Evolutionary conservation across 2,797 vertebrate species (phyloP), one percentile per base, ranked within the genome.

Genomic region (Astyanax mexicanus): DNA sequence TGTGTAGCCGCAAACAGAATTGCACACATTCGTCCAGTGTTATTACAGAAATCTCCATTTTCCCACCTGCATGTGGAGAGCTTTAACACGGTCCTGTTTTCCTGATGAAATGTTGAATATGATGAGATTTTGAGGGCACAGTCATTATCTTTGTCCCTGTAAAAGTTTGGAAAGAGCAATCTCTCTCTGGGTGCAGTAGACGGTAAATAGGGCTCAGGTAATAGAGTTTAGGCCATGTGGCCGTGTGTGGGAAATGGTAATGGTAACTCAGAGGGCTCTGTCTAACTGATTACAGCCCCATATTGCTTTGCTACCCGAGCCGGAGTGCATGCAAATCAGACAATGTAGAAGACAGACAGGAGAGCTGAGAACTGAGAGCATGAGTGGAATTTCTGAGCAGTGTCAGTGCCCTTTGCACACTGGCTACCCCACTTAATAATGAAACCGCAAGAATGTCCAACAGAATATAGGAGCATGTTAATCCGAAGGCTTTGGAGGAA

Each of bases 191-290:
- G 19, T 51, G 42, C 54, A 70, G 57, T 62, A 67, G 60, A 78
- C 57, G 38, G 72, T 75, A 75, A 75, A 78, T 21, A 75, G 55
- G 17, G 58, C 9, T 75, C 47, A 35, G 80, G 70, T 75, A 75
- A 75, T 66, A 72, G 61, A 72, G 73, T 74, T 47, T 65, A 27
- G 47, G 49, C 45, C 21, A 42, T 66, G 69, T 11, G 61, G 23
- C 17, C 52, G 13, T 70, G 69, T 23, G 66, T 40, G 58, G 55
- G 61, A 55, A 62, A 55, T 62, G 32, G 45, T 64, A 62, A 55
- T 62, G 25, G 54, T 67, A 45, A 66, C 32, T 32, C 49, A 37
- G 51, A 27, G 35, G 49, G 64, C 12, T 78, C 72, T 69, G 62
- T 81, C 40, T 72, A 32, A 19, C 71, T 72, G 62, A 75, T 64